These are phyloP conservation scores for Ochlodes sylvanus DNA, from an alignment of 2,888 invertebrate genomes.

Conservation along the genomic window DNA sequence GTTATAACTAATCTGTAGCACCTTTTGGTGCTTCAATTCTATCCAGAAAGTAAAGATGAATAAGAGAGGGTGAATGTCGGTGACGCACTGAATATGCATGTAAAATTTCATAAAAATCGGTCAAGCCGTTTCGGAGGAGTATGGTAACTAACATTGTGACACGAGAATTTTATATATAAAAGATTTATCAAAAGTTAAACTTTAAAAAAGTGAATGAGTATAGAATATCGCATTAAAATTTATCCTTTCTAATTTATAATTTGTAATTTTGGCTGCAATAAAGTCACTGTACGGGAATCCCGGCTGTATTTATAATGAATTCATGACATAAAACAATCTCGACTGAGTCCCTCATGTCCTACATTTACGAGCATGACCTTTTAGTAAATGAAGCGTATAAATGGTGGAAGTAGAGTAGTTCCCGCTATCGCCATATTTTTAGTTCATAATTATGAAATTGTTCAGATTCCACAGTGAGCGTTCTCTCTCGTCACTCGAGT, in stretches of 20 bases:
- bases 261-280: neutral
- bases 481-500: neutral
- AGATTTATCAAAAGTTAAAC: no score
- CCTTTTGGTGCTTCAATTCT: no score
- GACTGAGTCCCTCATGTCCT: conserved; percentile 15
- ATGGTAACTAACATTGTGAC: no score
- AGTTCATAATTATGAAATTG: conserved; percentile 6
- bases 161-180: no score
- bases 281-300: neutral
- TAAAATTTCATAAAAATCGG: no score
- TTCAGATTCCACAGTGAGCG: neutral
- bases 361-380: conserved; percentile 30
- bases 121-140: no score
- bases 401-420: conserved; percentile 13
- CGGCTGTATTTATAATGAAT: conserved; percentile 35
- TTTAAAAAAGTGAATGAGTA: no score
- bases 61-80: no score
- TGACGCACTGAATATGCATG: no score
- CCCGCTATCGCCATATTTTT: conserved; percentile 17
- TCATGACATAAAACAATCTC: conserved; percentile 34
- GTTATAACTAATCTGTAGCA: no score
- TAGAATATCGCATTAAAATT: no score
- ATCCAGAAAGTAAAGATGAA: no score
- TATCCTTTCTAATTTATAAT: neutral
- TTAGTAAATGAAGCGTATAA: conserved; percentile 26